Evolutionary conservation across 2,797 vertebrate species (phyloP).

Genomic region (Anguilla marmorata): DNA sequence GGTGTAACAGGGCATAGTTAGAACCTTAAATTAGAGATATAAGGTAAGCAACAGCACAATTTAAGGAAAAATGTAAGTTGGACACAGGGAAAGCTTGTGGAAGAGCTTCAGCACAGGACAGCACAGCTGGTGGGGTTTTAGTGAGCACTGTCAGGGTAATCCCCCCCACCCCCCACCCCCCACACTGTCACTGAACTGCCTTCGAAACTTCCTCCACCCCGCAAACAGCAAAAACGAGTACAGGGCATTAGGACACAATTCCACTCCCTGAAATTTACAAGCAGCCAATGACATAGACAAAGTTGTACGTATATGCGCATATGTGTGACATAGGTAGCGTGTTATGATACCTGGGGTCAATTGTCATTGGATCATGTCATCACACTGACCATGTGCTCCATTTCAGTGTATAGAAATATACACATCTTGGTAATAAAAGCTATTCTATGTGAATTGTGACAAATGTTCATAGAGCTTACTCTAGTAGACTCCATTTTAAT

Average conservation of each 20-base stretch:
- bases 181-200: conserved; percentile 1
- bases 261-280: conserved; percentile 74
- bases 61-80: neutral
- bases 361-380: conserved; percentile 22
- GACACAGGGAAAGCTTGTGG: neutral
- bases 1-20: neutral
- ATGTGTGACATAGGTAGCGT: neutral
- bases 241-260: conserved; percentile 31
- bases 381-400: conserved; percentile 47
- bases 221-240: conserved; percentile 1
- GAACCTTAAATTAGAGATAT: conserved; percentile 1
- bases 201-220: neutral
- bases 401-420: neutral
- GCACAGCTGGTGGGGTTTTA: neutral
- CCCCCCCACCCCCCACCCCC: too few relatives aligned
- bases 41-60: neutral
- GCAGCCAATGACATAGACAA: conserved; percentile 56
- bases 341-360: too few relatives aligned
- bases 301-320: neutral
- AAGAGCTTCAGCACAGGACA: conserved; percentile 1
- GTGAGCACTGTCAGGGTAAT: neutral
- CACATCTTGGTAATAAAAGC: neutral
- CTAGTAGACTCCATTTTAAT: too few relatives aligned
- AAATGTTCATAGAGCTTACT: too few relatives aligned
- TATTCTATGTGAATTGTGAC: neutral